Evolutionary conservation across 2,888 invertebrate species (phyloP), one percentile per base, ranked within the genome.

Genomic region (Cantharis rustica): DNA sequence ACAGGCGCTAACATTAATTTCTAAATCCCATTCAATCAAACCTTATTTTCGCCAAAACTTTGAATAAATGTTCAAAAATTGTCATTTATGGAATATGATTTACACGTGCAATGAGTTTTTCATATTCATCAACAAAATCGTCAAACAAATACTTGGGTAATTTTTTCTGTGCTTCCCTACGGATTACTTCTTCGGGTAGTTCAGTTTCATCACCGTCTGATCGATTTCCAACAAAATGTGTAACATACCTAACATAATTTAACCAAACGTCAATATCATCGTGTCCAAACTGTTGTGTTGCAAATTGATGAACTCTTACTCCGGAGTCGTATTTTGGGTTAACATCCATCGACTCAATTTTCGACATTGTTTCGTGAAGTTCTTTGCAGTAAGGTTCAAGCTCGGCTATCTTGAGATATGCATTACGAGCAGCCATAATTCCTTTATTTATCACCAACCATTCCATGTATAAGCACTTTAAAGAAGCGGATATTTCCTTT

Each of bases 211-310:
- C 69, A 10, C 69, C 5, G 20, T 75, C 47, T 10, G 26, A 20
- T 26, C 20, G 20, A 15, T 64, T 23, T 31, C 16, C 72, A 61
- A 93, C 93, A 81, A 89, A 87, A 80, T 91, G 89, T 77, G 90
- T 90, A 89, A 95, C 95, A 87, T 95, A 94, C 77, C 90, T 89
- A 71, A 95, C 91, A 83, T 92, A 94, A 82, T 94, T 91, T 80
- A 94, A 89, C 95, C 96, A 96, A 15, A 95, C 89, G 78, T 92
- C 91, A 4, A 91, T 88, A 84, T 91, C 90, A 4, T 88, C 89
- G 81, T 89, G 89, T 0, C 95, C 95, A 86, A 94, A 94, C 79
- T 93, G 92, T 74, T 90, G 88, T 16, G 91, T 89, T 31, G 92
- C 90, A 80, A 91, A 90, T 84, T 93, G 92, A 84, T 91, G 91